Evolutionary conservation across 2,888 invertebrate species (phyloP).

Genomic region (Micoletzkya japonica): DNA sequence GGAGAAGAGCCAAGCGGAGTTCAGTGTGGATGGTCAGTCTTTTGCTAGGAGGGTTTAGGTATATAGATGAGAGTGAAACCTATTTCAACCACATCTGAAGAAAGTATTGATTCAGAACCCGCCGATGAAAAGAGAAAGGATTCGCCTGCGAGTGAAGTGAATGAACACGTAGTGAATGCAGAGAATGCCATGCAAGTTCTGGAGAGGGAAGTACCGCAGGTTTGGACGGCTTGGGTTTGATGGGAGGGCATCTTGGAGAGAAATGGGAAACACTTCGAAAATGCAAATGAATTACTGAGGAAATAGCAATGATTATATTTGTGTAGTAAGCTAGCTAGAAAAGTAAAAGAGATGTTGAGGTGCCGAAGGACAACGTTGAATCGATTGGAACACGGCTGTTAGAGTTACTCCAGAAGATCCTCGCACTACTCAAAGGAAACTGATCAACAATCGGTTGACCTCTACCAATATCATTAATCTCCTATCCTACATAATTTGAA

Average conservation of each 20-base stretch:
- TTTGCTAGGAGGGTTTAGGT: no score
- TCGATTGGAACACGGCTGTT: conserved; percentile 11
- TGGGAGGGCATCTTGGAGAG: no score
- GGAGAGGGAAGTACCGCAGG: conserved; percentile 18
- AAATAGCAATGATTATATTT: not conserved
- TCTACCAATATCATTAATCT: not conserved
- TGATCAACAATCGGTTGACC: not conserved
- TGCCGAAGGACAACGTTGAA: conserved; percentile 3
- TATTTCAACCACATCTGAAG: no score
- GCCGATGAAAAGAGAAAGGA: conserved; percentile 19
- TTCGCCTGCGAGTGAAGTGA: not conserved
- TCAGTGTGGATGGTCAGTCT: conserved; percentile 6
- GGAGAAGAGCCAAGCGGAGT: not conserved
- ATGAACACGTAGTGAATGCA: conserved; percentile 3
- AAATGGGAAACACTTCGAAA: no score
- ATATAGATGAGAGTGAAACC: no score
- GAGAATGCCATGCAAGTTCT: conserved; percentile 16
- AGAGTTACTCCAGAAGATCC: conserved; percentile 22
- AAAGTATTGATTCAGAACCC: no score
- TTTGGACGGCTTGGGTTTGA: no score
- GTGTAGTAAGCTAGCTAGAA: not conserved
- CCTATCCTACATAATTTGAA: not conserved
- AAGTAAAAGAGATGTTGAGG: no score
- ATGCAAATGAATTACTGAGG: no score
- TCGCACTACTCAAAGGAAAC: conserved; percentile 15